phyloP scores from a whole-genome alignment of 2,888 invertebrate species.

The Xestoiulus laeticollis region DNA sequence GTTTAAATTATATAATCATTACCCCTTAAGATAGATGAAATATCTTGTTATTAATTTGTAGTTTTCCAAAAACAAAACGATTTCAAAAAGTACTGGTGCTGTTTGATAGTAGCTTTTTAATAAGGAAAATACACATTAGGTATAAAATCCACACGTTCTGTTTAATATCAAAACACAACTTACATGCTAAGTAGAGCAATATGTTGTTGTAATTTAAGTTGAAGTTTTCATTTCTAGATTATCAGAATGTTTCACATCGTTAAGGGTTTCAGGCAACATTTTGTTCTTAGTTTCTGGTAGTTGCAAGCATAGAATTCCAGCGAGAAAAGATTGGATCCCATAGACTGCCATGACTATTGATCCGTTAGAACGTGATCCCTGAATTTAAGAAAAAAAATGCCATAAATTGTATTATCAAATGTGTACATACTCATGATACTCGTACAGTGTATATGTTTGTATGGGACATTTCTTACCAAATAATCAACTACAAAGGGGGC shows the following conservation, averaged over 20 bases:
- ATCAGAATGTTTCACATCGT: conserved; percentile 49
- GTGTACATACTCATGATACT: no score
- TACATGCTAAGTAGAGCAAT: neutral
- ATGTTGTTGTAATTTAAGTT: neutral
- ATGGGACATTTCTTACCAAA: neutral
- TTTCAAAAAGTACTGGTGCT: no score
- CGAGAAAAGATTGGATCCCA: conserved; percentile 42
- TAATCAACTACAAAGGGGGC: neutral
- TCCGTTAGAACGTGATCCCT: neutral
- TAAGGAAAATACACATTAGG: no score
- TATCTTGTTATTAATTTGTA: no score
- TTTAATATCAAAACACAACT: neutral
- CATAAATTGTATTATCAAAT: neutral
- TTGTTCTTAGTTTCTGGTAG: conserved; percentile 50
- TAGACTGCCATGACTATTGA: conserved; percentile 7
- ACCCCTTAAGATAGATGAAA: no score
- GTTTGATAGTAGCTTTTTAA: no score
- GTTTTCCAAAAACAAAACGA: no score
- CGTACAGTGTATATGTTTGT: neutral
- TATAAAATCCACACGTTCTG: no score
- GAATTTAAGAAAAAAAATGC: neutral
- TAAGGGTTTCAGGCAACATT: conserved; percentile 47
- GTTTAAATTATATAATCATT: no score
- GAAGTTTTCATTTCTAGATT: conserved; percentile 1
- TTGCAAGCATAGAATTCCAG: conserved; percentile 45